Conservation (phyloP, 2,113 vertebrate species). For the Dendrocopos noguchii region DNA sequence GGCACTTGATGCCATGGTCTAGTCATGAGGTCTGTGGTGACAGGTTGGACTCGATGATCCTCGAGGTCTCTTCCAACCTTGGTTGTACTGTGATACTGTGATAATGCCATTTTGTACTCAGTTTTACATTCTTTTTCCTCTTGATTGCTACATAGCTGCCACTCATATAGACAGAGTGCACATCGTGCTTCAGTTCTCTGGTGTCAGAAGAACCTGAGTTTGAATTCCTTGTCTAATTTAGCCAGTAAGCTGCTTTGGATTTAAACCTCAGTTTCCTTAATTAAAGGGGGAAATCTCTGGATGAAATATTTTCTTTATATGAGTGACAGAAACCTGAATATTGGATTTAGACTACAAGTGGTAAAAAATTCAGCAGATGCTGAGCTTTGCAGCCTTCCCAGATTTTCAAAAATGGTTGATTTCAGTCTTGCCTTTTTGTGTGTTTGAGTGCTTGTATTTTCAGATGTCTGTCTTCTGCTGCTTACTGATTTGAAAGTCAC, state of each 20-base stretch:
- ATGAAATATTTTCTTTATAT: neutral
- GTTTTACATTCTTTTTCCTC: slow-evolving; percentile 11
- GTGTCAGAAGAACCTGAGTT: neutral
- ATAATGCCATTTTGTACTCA: neutral
- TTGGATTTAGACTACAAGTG: neutral
- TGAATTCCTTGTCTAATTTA: neutral
- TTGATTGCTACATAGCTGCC: slow-evolving; percentile 1
- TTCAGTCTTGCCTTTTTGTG: neutral
- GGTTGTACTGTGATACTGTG: too few relatives aligned
- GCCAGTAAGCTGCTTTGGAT: slow-evolving; percentile 9
- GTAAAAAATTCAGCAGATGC: neutral
- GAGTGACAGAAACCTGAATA: neutral
- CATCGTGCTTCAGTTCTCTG: neutral
- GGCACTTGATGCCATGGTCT: too few relatives aligned
- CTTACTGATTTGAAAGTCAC: neutral
- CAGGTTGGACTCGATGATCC: too few relatives aligned
- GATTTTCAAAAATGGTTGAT: neutral
- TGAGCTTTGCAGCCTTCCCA: neutral
- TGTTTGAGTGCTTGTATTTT: neutral
- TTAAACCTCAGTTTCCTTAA: neutral
- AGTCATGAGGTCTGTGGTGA: too few relatives aligned
- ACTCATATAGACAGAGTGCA: neutral
- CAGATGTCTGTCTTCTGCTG: neutral
- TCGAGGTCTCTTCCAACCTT: too few relatives aligned
- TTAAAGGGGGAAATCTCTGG: neutral